Evolutionary conservation across 2,113 vertebrate genomes (phyloP), one percentile per base, ranked within the genome.

Genomic region (Sylvicapra grimmia): DNA sequence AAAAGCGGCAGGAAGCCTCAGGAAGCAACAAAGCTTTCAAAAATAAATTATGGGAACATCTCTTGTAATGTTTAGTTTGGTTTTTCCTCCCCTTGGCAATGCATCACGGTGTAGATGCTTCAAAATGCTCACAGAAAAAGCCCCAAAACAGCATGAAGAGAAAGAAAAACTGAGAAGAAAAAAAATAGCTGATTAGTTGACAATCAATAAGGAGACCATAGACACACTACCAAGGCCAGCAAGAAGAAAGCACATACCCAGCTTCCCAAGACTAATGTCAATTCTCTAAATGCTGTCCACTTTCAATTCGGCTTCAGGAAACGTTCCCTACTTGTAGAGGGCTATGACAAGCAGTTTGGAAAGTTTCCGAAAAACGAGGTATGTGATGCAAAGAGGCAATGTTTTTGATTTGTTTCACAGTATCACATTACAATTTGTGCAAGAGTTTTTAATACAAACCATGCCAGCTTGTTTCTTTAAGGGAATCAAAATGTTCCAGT

Each of bases 1-100:
- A 99, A 99, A 99, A 99, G 99, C 98, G 99, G 99, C 99, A 99
- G 99, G 98, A 99, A 97, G 96, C 98, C 98, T 97, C 96, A 99
- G 98, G 98, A 98, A 40, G 97, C 97, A 98, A 98, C 97, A 97
- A 98, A 98, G 98, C 97, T 98, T 96, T 94, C 97, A 98, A 98
- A 98, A 98, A 97, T 97, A 98, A 98, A 96, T 98, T 98, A 98
- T 95, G 92, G 86, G 61, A 98, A 98, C 94, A 98, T 97, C 97
- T 98, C 40, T 98, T 94, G 79, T 59, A 97, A 97, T 98, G 86
- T 96, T 82, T 90, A 0, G 14, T 49, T 97, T 96, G 98, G 90
- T 90, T 33, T 91, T 83, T n/a, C 58, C 86, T 96, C 31, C 59
- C 83, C 44, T 96, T 86, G 97, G 96, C 98, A 98, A 98, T 97